Conservation (phyloP, 1,140 invertebrate species). For the Parasteatoda tepidariorum region DNA sequence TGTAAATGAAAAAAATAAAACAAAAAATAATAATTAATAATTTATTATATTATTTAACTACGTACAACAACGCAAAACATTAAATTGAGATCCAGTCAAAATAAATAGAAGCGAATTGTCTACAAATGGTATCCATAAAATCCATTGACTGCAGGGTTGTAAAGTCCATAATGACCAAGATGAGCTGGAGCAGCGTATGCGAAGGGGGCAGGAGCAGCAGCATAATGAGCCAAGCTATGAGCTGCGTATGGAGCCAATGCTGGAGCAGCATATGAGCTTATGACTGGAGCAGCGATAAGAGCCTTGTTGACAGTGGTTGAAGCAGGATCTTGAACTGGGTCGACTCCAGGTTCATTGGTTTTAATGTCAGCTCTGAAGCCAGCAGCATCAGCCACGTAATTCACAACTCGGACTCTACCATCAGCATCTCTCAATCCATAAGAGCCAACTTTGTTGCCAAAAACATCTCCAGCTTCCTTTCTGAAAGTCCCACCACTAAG, state of each 20-base stretch:
- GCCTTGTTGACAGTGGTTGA: conserved; percentile 62
- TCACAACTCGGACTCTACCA: conserved; percentile 64
- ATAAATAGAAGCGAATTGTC: too few relatives aligned
- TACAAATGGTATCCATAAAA: not conserved
- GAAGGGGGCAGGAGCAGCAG: not conserved
- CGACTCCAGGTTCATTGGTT: conserved; percentile 65
- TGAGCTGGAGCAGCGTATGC: not conserved
- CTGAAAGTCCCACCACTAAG: conserved; percentile 64
- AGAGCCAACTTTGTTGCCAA: conserved; percentile 63
- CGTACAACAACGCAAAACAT: too few relatives aligned
- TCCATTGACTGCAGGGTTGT: not conserved
- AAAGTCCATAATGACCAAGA: not conserved
- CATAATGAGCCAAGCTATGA: conserved; percentile 33
- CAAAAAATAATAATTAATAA: too few relatives aligned
- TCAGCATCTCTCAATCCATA: conserved; percentile 65
- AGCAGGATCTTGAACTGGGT: conserved; percentile 62
- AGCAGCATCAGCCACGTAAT: conserved; percentile 64
- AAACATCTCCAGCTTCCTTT: conserved; percentile 63
- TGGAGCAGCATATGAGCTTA: conserved; percentile 7
- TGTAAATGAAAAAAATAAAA: too few relatives aligned
- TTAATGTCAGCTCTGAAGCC: conserved; percentile 62
- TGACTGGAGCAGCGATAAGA: not conserved
- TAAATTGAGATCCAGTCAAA: too few relatives aligned
- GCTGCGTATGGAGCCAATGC: conserved; percentile 66
- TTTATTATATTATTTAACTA: too few relatives aligned